A percentile compares a stretch with the other conserved stretches of the same genome.
Conservation (phyloP, 2,888 invertebrate species). For the Anthophora plumipes region DNA sequence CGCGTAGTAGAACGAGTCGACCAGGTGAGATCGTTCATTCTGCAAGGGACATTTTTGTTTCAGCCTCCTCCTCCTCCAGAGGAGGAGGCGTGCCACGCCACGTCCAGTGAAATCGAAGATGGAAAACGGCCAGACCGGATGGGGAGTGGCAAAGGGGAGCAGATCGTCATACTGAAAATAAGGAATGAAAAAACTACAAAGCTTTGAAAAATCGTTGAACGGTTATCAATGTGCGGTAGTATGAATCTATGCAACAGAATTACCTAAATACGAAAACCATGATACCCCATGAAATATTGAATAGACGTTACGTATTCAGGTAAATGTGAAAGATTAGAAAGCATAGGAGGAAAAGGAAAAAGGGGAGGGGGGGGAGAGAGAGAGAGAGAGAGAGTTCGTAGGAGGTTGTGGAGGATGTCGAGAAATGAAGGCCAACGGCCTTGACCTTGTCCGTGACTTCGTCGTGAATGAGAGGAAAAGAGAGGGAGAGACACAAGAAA, state of each 20-base stretch:
- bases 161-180: neutral
- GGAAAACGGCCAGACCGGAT: neutral
- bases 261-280: neutral
- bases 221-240: neutral
- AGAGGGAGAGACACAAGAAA: slow-evolving; percentile 59
- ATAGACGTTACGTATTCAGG: neutral
- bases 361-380: slow-evolving; percentile 31
- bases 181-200: neutral
- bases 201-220: neutral
- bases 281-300: slow-evolving; percentile 12
- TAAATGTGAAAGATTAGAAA: slow-evolving; percentile 21
- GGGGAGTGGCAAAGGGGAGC: neutral
- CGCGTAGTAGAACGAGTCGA: slow-evolving; percentile 57
- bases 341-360: slow-evolving; percentile 34
- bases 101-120: slow-evolving; percentile 1
- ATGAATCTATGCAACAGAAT: neutral
- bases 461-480: slow-evolving; percentile 62
- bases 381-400: slow-evolving; percentile 47
- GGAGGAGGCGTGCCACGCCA: neutral
- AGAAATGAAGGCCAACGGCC: slow-evolving; percentile 79
- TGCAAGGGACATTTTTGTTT: slow-evolving; percentile 55
- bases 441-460: slow-evolving; percentile 81
- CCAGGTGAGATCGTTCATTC: slow-evolving; percentile 64
- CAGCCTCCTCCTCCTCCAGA: neutral
- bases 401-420: slow-evolving; percentile 65